Evolutionary conservation across 92 coral and sea anemone genomes (phyloP).

Genomic region (Diadumene lineata): DNA sequence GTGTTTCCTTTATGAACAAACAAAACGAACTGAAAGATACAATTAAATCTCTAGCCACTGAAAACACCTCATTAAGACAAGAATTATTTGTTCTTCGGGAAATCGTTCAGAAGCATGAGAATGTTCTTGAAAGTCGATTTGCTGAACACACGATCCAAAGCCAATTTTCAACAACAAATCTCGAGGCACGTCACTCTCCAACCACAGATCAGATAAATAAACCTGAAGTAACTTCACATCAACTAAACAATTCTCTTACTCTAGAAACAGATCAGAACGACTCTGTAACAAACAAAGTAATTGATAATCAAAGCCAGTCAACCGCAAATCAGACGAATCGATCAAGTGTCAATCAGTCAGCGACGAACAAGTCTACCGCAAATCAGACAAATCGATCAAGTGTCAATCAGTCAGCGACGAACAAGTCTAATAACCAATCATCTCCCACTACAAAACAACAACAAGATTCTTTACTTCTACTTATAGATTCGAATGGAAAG

Average conservation of each 20-base stretch:
- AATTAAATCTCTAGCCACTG: slow-evolving; percentile 25
- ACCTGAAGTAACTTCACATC: neutral
- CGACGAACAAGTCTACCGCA: neutral
- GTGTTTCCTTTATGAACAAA: neutral
- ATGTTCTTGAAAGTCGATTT: slow-evolving; percentile 19
- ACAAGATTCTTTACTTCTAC: slow-evolving; percentile 12
- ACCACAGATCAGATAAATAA: too few species aligned
- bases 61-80: slow-evolving; percentile 35
- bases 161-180: too few species aligned
- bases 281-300: too few species aligned
- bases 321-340: neutral
- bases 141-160: too few species aligned
- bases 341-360: too few species aligned
- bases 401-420: slow-evolving; percentile 1
- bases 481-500: slow-evolving; percentile 44
- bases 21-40: slow-evolving; percentile 39
- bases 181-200: too few species aligned
- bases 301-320: neutral
- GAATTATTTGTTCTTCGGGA: slow-evolving; percentile 40
- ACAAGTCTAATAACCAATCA: neutral
- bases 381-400: too few species aligned
- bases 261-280: too few species aligned
- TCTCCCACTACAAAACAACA: neutral
- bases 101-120: slow-evolving; percentile 39
- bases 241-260: neutral